A percentile compares a stretch with the other conserved stretches of the same genome.
Evolutionary conservation across 1,140 invertebrate genomes (phyloP).

Genomic region (Trichonephila clavata): DNA sequence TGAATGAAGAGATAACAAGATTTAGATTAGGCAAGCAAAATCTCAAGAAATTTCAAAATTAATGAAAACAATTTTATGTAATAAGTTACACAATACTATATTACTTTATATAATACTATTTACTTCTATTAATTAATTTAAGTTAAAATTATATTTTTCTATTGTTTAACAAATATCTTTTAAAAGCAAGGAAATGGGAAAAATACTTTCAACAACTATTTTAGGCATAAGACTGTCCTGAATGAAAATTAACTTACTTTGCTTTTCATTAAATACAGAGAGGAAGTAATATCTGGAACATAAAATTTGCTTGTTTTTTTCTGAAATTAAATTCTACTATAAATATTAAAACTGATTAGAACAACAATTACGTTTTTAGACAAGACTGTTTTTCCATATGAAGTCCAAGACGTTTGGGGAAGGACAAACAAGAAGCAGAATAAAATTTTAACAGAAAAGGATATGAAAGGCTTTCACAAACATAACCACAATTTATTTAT

Average conservation of each 20-base stretch:
- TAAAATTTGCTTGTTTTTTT: conserved; percentile 69
- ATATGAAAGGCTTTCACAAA: no score
- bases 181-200: no score
- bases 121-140: no score
- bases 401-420: background rate
- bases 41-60: background rate
- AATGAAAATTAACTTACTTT: conserved; percentile 51
- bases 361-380: background rate
- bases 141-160: no score
- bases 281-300: conserved; percentile 42
- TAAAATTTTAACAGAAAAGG: background rate
- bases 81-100: background rate
- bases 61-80: background rate
- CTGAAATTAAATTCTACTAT: conserved; percentile 63
- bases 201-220: no score
- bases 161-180: no score
- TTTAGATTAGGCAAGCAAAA: background rate
- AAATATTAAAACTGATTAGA: background rate
- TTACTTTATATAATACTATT: no score
- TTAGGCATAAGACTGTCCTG: background rate
- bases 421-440: background rate
- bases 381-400: background rate
- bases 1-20: background rate
- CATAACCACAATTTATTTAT: no score
- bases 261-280: background rate